Conservation (phyloP, 2,797 vertebrate species). For the Mormyrus proboscirostris region DNA sequence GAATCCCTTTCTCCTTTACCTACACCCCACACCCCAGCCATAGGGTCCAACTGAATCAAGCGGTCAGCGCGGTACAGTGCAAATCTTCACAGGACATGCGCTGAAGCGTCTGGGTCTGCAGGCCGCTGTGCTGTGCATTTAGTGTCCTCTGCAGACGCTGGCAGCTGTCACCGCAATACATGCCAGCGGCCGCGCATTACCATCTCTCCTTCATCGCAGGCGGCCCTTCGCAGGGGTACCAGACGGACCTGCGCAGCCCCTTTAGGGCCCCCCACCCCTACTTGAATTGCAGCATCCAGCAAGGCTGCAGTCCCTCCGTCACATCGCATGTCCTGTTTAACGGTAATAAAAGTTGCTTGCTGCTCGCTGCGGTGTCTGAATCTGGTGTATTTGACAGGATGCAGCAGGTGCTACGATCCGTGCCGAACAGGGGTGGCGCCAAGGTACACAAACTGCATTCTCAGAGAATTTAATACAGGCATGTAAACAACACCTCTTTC, state of each 20-base stretch:
- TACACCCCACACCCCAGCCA: slow-evolving; percentile 10
- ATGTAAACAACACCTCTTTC: slow-evolving; percentile 45
- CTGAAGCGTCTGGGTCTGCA: slow-evolving; percentile 21
- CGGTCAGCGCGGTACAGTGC: slow-evolving; percentile 53
- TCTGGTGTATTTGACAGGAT: slow-evolving; percentile 35
- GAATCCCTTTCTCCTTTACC: background rate
- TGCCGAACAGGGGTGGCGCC: slow-evolving; percentile 28
- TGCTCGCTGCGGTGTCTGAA: slow-evolving; percentile 34
- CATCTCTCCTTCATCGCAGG: background rate
- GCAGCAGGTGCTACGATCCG: slow-evolving; percentile 27
- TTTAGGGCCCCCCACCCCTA: background rate
- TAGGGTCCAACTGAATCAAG: slow-evolving; percentile 30
- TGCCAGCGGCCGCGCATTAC: background rate
- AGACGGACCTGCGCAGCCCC: background rate
- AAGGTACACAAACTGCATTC: slow-evolving; percentile 25
- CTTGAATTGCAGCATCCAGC: background rate
- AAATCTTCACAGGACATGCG: slow-evolving; percentile 52
- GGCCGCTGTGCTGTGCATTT: background rate
- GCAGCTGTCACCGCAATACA: background rate
- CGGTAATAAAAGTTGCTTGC: slow-evolving; percentile 40
- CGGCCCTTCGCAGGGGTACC: background rate
- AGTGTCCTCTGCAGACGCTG: slow-evolving; percentile 10
- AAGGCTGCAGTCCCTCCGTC: slow-evolving; percentile 21
- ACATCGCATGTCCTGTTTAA: slow-evolving; percentile 45
- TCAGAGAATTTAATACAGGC: slow-evolving; percentile 35